phyloP scores from a whole-genome alignment of 2,888 invertebrate genomes.

The Cactoblastis cactorum region DNA sequence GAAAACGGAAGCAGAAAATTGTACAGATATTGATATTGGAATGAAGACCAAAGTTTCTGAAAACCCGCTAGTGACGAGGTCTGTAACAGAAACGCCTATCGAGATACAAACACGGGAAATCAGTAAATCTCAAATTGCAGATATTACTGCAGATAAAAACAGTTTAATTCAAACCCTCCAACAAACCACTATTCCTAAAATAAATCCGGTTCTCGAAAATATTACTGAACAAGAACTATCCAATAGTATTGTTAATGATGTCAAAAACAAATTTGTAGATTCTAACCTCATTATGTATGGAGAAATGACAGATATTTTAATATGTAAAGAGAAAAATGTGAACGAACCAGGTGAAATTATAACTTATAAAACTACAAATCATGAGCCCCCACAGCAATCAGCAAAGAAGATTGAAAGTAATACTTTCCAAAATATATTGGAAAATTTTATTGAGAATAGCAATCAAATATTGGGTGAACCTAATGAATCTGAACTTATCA shows the following conservation, averaged over 20 bases:
- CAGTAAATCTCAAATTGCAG: not conserved
- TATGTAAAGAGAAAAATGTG: not conserved
- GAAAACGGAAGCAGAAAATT: not conserved
- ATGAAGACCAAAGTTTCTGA: not conserved
- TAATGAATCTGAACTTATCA: not conserved
- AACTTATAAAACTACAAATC: not conserved
- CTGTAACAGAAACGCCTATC: not conserved
- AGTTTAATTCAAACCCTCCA: not conserved
- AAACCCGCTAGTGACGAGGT: not conserved
- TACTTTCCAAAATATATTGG: conserved; percentile 1
- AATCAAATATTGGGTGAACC: not conserved
- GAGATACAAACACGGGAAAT: not conserved
- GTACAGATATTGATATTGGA: not conserved
- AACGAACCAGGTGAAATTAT: not conserved
- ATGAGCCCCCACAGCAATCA: not conserved
- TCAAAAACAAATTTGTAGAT: not conserved
- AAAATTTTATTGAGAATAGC: not conserved
- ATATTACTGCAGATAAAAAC: not conserved
- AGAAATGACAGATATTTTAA: not conserved
- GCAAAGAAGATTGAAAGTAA: not conserved
- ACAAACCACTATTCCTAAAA: not conserved
- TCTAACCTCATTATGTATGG: not conserved
- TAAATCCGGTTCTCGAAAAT: not conserved
- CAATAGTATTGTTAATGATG: not conserved
- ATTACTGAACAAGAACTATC: not conserved